Percentiles rank a stretch among this genome's conserved stretches.
These are phyloP conservation scores for Sander lucioperca DNA, from an alignment of 2,113 vertebrate genomes.

Conservation along the genomic window DNA sequence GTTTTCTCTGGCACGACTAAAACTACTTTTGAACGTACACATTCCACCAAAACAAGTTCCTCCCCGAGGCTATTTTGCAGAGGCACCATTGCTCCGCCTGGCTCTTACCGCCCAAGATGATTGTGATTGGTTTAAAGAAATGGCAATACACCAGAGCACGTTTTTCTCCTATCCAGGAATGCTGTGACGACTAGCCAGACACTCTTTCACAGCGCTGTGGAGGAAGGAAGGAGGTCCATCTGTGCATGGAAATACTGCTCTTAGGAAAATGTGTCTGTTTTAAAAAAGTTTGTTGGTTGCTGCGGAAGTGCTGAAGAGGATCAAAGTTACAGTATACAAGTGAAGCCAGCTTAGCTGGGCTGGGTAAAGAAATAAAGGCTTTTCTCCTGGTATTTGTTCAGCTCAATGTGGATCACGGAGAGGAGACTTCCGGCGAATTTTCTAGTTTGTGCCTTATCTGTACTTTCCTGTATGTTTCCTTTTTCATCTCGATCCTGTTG, in stretches of 20 bases:
- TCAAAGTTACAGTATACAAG: not conserved
- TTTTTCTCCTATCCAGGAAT: no score
- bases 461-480: not conserved
- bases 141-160: no score
- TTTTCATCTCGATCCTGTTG: not conserved
- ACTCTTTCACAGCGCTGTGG: no score
- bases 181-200: no score
- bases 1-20: no score
- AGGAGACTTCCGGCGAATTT: not conserved
- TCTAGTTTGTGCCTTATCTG: not conserved
- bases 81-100: no score
- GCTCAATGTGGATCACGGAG: conserved; percentile 16
- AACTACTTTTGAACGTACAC: no score
- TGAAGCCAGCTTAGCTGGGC: not conserved
- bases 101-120: no score
- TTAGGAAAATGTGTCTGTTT: not conserved
- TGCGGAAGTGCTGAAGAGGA: not conserved
- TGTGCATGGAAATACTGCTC: not conserved
- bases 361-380: not conserved
- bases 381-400: not conserved
- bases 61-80: no score
- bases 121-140: no score
- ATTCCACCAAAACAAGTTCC: no score
- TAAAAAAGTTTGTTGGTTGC: not conserved
- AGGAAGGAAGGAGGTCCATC: not conserved